phyloP scores from a whole-genome alignment of 2,888 invertebrate genomes.

The Keiferia lycopersicella region DNA sequence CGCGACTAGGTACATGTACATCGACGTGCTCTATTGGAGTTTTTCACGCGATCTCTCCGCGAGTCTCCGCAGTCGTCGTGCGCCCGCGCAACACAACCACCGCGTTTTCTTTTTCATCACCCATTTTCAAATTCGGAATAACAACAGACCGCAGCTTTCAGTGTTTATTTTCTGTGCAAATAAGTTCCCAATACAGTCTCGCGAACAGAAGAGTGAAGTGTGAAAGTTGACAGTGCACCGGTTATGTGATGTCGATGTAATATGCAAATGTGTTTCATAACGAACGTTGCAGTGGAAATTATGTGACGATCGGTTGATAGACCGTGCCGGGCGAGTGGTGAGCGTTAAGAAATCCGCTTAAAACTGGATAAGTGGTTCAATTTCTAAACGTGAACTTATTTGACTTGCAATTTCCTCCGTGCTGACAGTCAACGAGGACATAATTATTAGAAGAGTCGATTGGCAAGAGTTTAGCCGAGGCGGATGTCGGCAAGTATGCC shows the following conservation, averaged over 20 bases:
- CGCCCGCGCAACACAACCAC: constrained; percentile 60
- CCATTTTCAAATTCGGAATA: constrained; percentile 29
- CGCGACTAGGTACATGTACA: constrained; percentile 41
- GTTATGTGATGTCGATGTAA: constrained; percentile 45
- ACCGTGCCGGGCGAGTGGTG: constrained; percentile 34
- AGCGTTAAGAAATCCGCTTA: constrained; percentile 35
- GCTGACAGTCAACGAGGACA: background rate
- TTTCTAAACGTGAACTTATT: constrained; percentile 15
- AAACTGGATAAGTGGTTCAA: background rate
- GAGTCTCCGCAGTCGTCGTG: constrained; percentile 73
- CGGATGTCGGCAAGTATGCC: constrained; percentile 72
- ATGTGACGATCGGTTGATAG: constrained; percentile 46
- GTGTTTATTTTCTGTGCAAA: background rate
- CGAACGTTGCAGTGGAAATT: constrained; percentile 40
- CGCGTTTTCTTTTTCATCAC: constrained; percentile 46
- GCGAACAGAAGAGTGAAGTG: constrained; percentile 31
- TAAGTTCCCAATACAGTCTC: background rate
- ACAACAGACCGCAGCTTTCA: background rate
- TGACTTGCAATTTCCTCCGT: constrained; percentile 10
- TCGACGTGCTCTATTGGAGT: constrained; percentile 68
- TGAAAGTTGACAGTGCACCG: constrained; percentile 50
- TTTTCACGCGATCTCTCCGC: constrained; percentile 78
- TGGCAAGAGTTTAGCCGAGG: constrained; percentile 36
- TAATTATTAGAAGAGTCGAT: constrained; percentile 40
- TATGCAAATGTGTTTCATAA: constrained; percentile 55